Evolutionary conservation across 2,113 vertebrate genomes (phyloP), one percentile per base, ranked within the genome.

Genomic region (Salvelinus alpinus): DNA sequence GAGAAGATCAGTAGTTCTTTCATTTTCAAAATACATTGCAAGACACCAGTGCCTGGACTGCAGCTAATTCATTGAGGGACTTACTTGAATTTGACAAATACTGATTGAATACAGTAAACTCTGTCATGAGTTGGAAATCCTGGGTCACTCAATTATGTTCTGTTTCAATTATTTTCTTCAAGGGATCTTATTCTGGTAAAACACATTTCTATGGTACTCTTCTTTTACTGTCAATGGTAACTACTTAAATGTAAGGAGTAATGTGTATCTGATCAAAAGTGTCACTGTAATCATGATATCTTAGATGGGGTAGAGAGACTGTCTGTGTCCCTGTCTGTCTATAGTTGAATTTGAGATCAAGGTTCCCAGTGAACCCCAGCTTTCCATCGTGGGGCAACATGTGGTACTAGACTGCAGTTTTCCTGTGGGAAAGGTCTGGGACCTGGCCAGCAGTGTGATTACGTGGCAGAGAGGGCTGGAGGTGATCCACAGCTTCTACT

Each of bases 401-500:
- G 29, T 79, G 22, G 66, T 87, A 14, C 76, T 89, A n/a, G 18
- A 70, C 62, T 90, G 87, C 77, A 75, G 27, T 1, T 90, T 90
- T 68, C 70, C 79, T 3, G 59, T 78, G 67, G 62, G 60, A 3
- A 18, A 51, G 1, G n/a, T 5, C 3, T 77, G 72, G 48, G 59
- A 81, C 16, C 18, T 72, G 14, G 51, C 12, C 14, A 76, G 71
- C 27, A 76, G 64, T 2, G 76, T 87, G 18, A 77, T 89, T 20
- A 87, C 79, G 1, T 90, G 89, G 89, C 86, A 87, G 69, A 78
- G 81, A 1, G 44, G 51, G 0, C 25, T 76, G 25, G 78, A 83
- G 18, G 86, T 90, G 14, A 72, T 88, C 24, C 84, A 90, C 72
- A 89, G 89, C 70, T 89, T 86, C 70, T 88, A 83, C 65, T 70